Base-by-base conservation (phyloP, 2,888 invertebrate genomes). In the Cataglyphis altisquamis region DNA sequence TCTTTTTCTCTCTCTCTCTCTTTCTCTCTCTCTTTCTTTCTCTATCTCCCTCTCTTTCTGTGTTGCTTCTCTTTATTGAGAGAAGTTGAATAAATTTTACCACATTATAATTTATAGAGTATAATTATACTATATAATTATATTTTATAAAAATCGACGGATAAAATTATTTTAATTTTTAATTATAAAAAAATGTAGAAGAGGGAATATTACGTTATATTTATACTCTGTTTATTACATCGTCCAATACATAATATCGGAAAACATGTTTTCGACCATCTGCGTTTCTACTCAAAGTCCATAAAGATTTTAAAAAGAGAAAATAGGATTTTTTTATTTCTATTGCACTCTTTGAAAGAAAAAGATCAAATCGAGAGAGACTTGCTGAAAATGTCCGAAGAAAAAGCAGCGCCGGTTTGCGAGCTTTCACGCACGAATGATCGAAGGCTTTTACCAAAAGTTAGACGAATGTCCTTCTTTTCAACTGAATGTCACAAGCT, bases 361-460 rank as follows among this genome's bases (percentile, higher is more conserved):
- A 48, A 41, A 62, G n/a, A 15, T 48, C 21, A 75, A 75, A 64
- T 36, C 15, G 32, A 75, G 32, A 74, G 32, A 63, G 64, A 64
- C 32, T 21, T 21, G 15, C 32, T 64, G 72, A 67, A 66, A 55
- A 39, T 67, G 67, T 45, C 21, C 45, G 15, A 75, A 36, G 66
- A 75, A 75, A 84, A 75, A 84, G 36, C 36, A 84, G 36, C 55
- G 52, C n/a, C 62, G 67, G 41, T 32, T 45, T 45, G 55, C 55
- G 60, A 72, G 57, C 70, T 83, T 82, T 82, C 64, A 70, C 57
- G 82, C 70, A 82, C 83, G 82, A 82, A 82, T 82, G 82, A 83
- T 78, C 66, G 84, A 78, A 78, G 52, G 84, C 78, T 85, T 84
- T 84, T 78, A 84, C 72, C 68, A 62, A 75, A 63, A 75, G 84